Evolutionary conservation across 1,140 invertebrate species (phyloP).

Genomic region (Euura lappo): DNA sequence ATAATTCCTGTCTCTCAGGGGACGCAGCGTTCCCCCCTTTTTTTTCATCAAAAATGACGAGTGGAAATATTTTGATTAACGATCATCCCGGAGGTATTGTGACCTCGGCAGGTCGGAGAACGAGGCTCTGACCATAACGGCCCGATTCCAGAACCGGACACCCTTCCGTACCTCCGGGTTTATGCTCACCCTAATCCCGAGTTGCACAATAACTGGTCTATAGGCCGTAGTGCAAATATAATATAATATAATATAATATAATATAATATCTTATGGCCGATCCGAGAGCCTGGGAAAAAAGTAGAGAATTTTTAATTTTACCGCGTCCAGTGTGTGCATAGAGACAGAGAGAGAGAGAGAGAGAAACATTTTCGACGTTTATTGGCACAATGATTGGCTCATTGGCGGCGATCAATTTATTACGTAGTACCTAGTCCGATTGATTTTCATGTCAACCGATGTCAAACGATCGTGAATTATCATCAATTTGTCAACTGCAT

Average conservation of each 20-base stretch:
- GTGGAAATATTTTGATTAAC: constrained; percentile 3
- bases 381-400: constrained; percentile 49
- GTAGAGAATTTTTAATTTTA: too few relatives aligned
- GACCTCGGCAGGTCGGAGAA: background rate
- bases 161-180: background rate
- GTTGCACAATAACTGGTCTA: too few relatives aligned
- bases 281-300: too few relatives aligned
- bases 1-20: too few relatives aligned
- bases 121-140: background rate
- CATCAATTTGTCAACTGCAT: constrained; percentile 49
- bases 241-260: too few relatives aligned
- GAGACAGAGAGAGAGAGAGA: too few relatives aligned
- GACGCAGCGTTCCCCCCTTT: background rate
- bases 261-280: too few relatives aligned
- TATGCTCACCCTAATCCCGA: too few relatives aligned
- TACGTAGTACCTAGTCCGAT: constrained; percentile 48
- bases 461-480: constrained; percentile 57
- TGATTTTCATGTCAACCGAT: constrained; percentile 59
- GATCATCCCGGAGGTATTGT: background rate
- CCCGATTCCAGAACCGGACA: constrained; percentile 3
- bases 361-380: constrained; percentile 32
- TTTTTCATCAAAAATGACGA: background rate
- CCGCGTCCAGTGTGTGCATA: too few relatives aligned
- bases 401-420: constrained; percentile 58
- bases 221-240: too few relatives aligned